A percentile compares a stretch with the other conserved stretches of the same genome.
Conservation (phyloP, 2,888 invertebrate genomes). For the Drosophila mimica region DNA sequence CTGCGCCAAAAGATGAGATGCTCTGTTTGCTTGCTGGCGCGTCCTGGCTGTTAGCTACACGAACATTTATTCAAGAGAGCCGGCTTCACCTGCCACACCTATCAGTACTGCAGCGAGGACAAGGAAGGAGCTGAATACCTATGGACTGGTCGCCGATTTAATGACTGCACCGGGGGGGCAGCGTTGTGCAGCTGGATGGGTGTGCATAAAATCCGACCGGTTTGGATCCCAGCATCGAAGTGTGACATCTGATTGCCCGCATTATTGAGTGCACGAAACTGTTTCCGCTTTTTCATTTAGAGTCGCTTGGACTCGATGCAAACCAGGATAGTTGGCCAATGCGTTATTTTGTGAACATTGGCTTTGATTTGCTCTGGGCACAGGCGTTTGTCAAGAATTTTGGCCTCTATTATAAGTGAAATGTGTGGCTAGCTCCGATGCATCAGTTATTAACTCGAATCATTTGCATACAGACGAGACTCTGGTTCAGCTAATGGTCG, state of each 20-base stretch:
- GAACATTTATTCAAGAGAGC: slow-evolving; percentile 35
- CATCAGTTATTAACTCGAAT: not conserved
- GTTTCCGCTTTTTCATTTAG: slow-evolving; percentile 55
- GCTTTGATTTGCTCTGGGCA: slow-evolving; percentile 47
- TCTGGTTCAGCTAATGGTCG: slow-evolving; percentile 48
- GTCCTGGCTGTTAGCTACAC: slow-evolving; percentile 34
- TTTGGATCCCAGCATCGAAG: slow-evolving; percentile 46
- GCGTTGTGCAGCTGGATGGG: slow-evolving; percentile 54
- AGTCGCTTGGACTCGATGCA: slow-evolving; percentile 44
- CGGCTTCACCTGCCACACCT: slow-evolving; percentile 43
- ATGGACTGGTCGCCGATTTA: slow-evolving; percentile 54
- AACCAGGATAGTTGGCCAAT: slow-evolving; percentile 48
- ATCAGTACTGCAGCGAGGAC: slow-evolving; percentile 38
- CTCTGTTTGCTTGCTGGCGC: slow-evolving; percentile 37
- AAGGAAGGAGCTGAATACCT: slow-evolving; percentile 46
- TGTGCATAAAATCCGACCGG: slow-evolving; percentile 58
- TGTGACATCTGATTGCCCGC: slow-evolving; percentile 58
- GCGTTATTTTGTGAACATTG: slow-evolving; percentile 50
- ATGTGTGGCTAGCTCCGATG: not conserved
- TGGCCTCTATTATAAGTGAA: slow-evolving; percentile 48
- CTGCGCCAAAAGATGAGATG: slow-evolving; percentile 42
- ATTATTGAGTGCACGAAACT: slow-evolving; percentile 60
- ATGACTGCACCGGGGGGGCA: slow-evolving; percentile 51
- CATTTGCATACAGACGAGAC: slow-evolving; percentile 44
- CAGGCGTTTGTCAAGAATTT: slow-evolving; percentile 63